A percentile compares a stretch with the other conserved stretches of the same genome.
Conservation (phyloP, 2,888 invertebrate species). For the Euzophera pinguis region DNA sequence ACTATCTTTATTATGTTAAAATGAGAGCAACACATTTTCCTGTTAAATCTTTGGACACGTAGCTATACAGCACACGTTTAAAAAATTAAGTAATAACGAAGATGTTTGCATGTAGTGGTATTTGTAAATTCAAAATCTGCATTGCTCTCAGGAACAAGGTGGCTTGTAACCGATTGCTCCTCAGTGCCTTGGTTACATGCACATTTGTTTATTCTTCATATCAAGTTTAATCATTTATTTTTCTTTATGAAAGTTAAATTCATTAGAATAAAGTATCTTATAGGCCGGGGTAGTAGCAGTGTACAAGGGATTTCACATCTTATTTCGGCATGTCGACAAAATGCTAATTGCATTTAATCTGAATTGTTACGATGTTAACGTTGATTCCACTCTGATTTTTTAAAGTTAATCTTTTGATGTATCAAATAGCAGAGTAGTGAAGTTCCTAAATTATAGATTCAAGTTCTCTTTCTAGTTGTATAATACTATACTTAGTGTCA, state of each 20-base stretch:
- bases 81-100: constrained; percentile 28
- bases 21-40: constrained; percentile 49
- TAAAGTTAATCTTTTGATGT: neutral
- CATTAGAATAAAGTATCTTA: constrained; percentile 59
- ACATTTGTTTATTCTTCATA: constrained; percentile 62
- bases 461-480: neutral
- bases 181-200: constrained; percentile 70
- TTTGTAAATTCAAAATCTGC: constrained; percentile 32
- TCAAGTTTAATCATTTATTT: constrained; percentile 50
- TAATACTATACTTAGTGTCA: neutral
- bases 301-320: constrained; percentile 57
- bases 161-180: constrained; percentile 68
- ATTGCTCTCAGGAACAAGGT: constrained; percentile 60
- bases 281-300: constrained; percentile 68
- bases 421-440: neutral
- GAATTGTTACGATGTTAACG: neutral
- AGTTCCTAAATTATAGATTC: neutral
- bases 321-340: constrained; percentile 23
- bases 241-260: constrained; percentile 52
- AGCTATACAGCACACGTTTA: constrained; percentile 58
- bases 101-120: constrained; percentile 40
- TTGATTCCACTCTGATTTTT: neutral
- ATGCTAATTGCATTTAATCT: neutral
- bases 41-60: constrained; percentile 51
- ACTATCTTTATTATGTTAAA: constrained; percentile 30